Conservation (phyloP, 2,797 vertebrate species). For the Heterohyrax brucei region DNA sequence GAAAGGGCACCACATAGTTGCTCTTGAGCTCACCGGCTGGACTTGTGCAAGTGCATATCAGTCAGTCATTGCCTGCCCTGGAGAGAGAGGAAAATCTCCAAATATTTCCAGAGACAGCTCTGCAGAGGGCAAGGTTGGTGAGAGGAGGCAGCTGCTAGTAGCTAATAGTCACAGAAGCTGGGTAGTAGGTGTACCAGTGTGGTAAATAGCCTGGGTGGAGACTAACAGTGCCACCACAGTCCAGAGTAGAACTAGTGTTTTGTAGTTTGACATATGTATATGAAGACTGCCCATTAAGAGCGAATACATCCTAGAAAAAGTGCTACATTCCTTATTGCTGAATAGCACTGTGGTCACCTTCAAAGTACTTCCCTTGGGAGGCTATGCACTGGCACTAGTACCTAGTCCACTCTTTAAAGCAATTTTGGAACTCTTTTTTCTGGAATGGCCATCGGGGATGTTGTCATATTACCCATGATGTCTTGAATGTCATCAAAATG, state of each 20-base stretch:
- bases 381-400: no score
- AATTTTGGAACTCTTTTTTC: no score
- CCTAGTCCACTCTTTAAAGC: no score
- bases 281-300: no score
- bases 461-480: no score
- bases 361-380: no score
- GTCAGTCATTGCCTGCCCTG: neutral
- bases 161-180: neutral
- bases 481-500: no score
- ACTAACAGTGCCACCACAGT: neutral
- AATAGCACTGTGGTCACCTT: no score
- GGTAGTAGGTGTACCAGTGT: neutral
- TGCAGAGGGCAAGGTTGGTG: neutral
- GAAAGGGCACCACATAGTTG: neutral
- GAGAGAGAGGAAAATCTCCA: neutral
- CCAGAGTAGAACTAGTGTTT: neutral
- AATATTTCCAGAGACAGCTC: neutral
- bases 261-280: neutral
- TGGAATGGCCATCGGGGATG: no score
- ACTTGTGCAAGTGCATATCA: neutral
- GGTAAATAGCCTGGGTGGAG: neutral
- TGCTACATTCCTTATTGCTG: no score
- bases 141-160: neutral
- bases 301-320: no score
- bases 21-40: neutral